Conservation (phyloP, 2,888 invertebrate species). For the Coleophora deauratella region DNA sequence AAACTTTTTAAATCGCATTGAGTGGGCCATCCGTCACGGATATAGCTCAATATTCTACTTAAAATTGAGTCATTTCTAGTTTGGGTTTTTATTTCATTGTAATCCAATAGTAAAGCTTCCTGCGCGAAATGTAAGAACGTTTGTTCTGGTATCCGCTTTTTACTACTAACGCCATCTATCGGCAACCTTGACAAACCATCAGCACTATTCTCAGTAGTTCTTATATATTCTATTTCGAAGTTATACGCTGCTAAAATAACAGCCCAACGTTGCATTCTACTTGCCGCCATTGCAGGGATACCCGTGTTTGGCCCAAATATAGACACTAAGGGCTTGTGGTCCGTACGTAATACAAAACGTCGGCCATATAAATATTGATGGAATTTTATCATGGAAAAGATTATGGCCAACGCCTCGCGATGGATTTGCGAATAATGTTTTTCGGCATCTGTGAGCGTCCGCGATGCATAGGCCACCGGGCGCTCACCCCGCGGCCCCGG, state of each 20-base stretch:
- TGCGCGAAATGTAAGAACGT: not conserved
- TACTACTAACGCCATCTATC: not conserved
- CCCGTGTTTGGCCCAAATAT: conserved; percentile 16
- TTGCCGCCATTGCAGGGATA: conserved; percentile 13
- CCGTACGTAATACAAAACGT: conserved; percentile 10
- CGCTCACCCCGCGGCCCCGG: conserved; percentile 6
- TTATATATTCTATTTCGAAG: conserved; percentile 2
- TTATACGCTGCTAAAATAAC: conserved; percentile 6
- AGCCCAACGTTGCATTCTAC: conserved; percentile 9
- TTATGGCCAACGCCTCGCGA: conserved; percentile 11
- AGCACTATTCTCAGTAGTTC: not conserved
- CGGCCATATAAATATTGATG: conserved; percentile 12
- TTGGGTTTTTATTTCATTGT: not conserved
- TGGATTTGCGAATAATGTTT: conserved; percentile 7
- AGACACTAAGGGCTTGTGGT: conserved; percentile 11
- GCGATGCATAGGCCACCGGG: conserved; percentile 9
- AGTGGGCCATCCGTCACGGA: not conserved
- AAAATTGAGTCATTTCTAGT: not conserved
- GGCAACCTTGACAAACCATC: conserved; percentile 6
- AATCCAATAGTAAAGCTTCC: conserved; percentile 3
- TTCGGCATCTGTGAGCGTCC: conserved; percentile 4
- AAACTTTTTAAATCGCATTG: not conserved
- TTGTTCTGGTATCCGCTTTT: conserved; percentile 1
- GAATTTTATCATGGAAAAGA: conserved; percentile 9
- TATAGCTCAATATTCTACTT: not conserved